These are phyloP conservation scores for Pomacea maculata DNA, from an alignment of 1,140 invertebrate species.

Conservation along the genomic window DNA sequence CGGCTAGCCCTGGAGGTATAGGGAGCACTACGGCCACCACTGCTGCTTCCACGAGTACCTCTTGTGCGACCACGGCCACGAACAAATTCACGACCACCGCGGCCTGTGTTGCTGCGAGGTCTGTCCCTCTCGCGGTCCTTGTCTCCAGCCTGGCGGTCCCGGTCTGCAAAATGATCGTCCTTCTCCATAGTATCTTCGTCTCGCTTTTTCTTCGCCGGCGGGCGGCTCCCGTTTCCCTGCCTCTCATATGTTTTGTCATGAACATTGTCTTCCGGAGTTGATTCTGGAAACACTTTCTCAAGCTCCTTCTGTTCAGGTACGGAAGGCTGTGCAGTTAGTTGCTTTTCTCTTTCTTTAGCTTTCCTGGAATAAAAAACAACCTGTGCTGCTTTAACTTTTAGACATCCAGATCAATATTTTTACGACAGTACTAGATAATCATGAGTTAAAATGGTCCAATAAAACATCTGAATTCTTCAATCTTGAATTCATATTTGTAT, in stretches of 20 bases:
- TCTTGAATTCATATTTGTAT: too few relatives aligned
- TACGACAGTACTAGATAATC: too few relatives aligned
- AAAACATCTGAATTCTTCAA: too few relatives aligned
- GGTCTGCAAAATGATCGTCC: constrained; percentile 29
- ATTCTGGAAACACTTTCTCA: constrained; percentile 9
- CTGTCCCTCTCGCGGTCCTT: constrained; percentile 33
- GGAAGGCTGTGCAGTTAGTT: constrained; percentile 23
- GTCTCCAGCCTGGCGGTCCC: constrained; percentile 26
- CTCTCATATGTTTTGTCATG: constrained; percentile 21
- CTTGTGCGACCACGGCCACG: constrained; percentile 52
- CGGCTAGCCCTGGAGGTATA: constrained; percentile 31
- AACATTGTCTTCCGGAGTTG: constrained; percentile 9
- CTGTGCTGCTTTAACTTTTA: not conserved
- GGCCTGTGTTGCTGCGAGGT: constrained; percentile 31
- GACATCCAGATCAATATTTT: not conserved
- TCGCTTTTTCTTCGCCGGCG: constrained; percentile 44
- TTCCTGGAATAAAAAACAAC: constrained; percentile 13
- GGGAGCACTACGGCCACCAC: constrained; percentile 26
- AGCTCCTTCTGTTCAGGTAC: constrained; percentile 35
- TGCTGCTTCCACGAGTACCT: constrained; percentile 31
- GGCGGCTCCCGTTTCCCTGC: constrained; percentile 31
- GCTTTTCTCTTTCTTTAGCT: constrained; percentile 29
- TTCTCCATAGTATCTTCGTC: constrained; percentile 30
- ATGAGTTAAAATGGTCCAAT: too few relatives aligned
- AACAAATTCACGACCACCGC: constrained; percentile 58